Evolutionary conservation across 2,797 vertebrate species (phyloP).

Genomic region (Thaleichthys pacificus): DNA sequence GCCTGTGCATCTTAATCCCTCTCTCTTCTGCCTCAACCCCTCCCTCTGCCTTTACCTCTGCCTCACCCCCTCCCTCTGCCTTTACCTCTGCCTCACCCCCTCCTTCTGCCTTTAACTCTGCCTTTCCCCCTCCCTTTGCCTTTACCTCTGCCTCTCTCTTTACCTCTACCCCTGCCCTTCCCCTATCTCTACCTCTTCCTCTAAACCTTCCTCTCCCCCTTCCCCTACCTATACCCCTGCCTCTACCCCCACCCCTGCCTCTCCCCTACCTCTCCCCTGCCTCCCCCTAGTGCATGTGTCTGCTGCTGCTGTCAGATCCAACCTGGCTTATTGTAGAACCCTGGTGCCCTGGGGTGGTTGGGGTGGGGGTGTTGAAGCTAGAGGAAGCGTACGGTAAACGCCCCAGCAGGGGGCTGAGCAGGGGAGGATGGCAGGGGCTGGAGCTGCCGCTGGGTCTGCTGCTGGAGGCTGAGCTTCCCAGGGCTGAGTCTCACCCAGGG

Average conservation of each 20-base stretch:
- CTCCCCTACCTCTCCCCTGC: no score
- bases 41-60: neutral
- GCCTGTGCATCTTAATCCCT: neutral
- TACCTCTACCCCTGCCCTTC: neutral
- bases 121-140: no score
- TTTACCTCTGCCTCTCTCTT: no score
- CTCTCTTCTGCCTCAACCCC: neutral
- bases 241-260: no score
- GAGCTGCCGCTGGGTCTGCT: no score
- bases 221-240: no score
- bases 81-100: neutral
- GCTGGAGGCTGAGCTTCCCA: neutral
- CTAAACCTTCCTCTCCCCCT: neutral
- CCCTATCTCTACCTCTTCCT: neutral
- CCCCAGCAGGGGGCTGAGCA: neutral
- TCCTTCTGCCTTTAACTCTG: constrained; percentile 4
- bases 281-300: neutral
- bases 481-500: constrained; percentile 11
- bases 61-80: neutral
- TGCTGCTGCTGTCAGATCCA: neutral
- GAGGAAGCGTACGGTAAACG: neutral
- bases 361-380: neutral
- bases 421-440: neutral
- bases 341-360: neutral
- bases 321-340: neutral